Evolutionary conservation across 2,888 invertebrate genomes (phyloP), one percentile per base, ranked within the genome.

Genomic region (Orthonychiurus folsomi): DNA sequence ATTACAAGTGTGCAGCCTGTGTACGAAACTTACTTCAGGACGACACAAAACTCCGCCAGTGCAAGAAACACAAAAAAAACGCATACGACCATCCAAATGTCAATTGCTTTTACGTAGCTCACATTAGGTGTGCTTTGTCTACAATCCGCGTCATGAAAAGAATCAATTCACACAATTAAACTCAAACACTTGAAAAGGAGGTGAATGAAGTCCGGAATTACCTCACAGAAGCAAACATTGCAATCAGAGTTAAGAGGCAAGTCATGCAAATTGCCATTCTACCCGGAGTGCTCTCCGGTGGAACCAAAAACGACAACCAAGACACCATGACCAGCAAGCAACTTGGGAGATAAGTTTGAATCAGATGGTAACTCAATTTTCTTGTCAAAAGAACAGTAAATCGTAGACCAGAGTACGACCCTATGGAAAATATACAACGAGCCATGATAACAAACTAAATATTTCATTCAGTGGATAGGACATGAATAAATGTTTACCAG

Each of bases 81-180:
- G 62, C 72, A 72, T 24, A 70, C 62, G 54, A 72, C 70, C 70
- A 72, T 72, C 72, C 70, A 71, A 56, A 72, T 72, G 52, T 72
- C 72, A 58, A 70, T 25, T 18, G 57, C 57, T 28, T 57, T 57
- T 27, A 57, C 57, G 20, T 57, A 57, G 47, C 68, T 69, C 52
- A 71, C 73, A 54, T 73, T 71, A 37, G 73, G 73, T 1, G 70
- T 71, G 28, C 71, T 73, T 69, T 73, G 72, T 57, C 72, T 71
- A 63, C 15, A 48, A n/a, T n/a, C n/a, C n/a, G n/a, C n/a, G n/a
- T n/a, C n/a, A n/a, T n/a, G n/a, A n/a, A n/a, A n/a, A n/a, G n/a
- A n/a, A n/a, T n/a, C n/a, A n/a, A n/a, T n/a, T n/a, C n/a, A n/a
- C n/a, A n/a, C n/a, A n/a, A n/a, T 37, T 37, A 37, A 37, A 37